Base-by-base conservation (phyloP, 2,113 vertebrate species). In the Osmerus eperlanus region DNA sequence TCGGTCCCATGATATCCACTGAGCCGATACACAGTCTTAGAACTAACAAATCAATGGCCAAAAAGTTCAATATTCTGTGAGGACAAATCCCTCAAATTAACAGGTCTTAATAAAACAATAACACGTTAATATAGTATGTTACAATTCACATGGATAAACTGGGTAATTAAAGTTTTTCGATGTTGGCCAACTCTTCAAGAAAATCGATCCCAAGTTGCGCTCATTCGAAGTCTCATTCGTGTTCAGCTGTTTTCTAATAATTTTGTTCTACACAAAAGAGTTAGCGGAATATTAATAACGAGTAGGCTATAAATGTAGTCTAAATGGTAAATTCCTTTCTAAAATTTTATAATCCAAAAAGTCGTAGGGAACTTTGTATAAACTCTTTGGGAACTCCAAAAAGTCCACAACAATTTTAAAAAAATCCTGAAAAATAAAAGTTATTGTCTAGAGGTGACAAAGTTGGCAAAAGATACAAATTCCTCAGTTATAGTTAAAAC, bases 1-100 rank as follows among this genome's bases (percentile, higher is more conserved):
- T 77, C 74, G 62, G 77, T 90, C 77, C 78, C 95, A 96, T 95
- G 84, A 74, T 90, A 82, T 88, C 88, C 87, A 76, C 72, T 14
- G 23, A 47, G 59, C 54, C 52, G 19, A 53, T 15, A 54, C 29
- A 13, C 54, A 65, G 58, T 9, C 67, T 72, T 18, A n/a, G 47
- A 68, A 74, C 14, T 41, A 67, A 55, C 32, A 62, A 28, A 47
- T 60, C 28, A 19, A 12, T 54, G 13, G 21, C 73, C 11, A 65
- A 15, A 1, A 41, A 28, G 67, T 72, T 78, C 77, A 0, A 5
- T 4, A 74, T n/a, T 19, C 3, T 9, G 62, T 54, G 65, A 67
- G 66, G 73, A 41, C 9, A 14, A 70, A 80, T 82, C 76, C 76
- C 56, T 13, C 1, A 21, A 59, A 47, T 47, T 9, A 47, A 47